A percentile compares a stretch with the other conserved stretches of the same genome.
These are phyloP conservation scores for Aphelenchoides avenae DNA, from an alignment of 1,140 invertebrate species.

Conservation along the genomic window DNA sequence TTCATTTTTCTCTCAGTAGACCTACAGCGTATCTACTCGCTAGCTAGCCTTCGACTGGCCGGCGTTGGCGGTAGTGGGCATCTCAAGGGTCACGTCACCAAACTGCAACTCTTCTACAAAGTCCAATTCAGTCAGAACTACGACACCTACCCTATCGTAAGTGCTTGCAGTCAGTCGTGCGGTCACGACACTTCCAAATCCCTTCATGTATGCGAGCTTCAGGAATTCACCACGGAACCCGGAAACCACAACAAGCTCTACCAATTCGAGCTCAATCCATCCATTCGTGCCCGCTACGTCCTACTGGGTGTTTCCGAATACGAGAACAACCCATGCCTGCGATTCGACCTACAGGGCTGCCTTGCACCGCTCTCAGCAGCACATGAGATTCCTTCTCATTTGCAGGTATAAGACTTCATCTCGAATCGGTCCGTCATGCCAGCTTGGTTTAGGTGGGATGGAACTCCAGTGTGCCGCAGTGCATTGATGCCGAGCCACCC, in stretches of 20 bases:
- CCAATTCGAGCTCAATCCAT: constrained; percentile 87
- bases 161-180: not conserved
- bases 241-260: constrained; percentile 89
- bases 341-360: constrained; percentile 92
- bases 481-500: constrained; percentile 91
- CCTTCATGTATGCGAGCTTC: constrained; percentile 10
- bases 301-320: constrained; percentile 88
- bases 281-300: constrained; percentile 83
- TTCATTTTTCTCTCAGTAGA: constrained; percentile 93
- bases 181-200: not conserved
- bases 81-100: constrained; percentile 66
- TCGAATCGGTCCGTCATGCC: not conserved
- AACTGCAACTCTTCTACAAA: constrained; percentile 94
- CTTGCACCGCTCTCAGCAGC: constrained; percentile 64
- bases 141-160: constrained; percentile 81
- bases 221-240: constrained; percentile 63
- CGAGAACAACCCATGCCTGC: constrained; percentile 89
- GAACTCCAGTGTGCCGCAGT: constrained; percentile 85
- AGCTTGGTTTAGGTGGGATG: constrained; percentile 72
- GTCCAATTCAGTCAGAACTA: constrained; percentile 85
- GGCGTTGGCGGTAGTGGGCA: constrained; percentile 54
- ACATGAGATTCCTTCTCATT: constrained; percentile 55
- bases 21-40: constrained; percentile 78
- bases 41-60: constrained; percentile 67
- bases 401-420: no score